Evolutionary conservation across 2,888 invertebrate species (phyloP).

Genomic region (Merodon equestris): DNA sequence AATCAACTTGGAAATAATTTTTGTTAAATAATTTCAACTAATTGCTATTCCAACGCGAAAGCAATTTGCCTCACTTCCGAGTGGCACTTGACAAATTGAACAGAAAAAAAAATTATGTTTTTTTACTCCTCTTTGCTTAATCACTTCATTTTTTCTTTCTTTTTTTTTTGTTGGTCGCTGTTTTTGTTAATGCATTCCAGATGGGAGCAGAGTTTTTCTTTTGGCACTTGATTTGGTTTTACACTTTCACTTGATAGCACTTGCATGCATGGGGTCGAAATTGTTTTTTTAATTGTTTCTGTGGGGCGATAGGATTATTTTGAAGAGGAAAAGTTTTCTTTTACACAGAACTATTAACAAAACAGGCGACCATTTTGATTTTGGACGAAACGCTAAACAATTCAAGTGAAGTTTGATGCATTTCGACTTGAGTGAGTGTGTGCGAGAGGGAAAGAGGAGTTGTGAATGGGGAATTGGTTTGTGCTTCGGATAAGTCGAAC

Average conservation of each 20-base stretch:
- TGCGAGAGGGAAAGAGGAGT: constrained; percentile 11
- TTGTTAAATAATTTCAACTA: constrained; percentile 1
- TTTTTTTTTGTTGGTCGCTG: constrained; percentile 2
- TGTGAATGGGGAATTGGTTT: constrained; percentile 15
- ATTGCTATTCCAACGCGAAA: constrained; percentile 16
- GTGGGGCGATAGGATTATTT: constrained; percentile 49
- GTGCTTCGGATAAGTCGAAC: constrained; percentile 8
- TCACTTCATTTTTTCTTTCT: constrained; percentile 20
- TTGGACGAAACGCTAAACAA: constrained; percentile 64
- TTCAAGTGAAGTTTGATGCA: constrained; percentile 53
- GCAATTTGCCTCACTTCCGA: constrained; percentile 26
- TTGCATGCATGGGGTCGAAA: constrained; percentile 12
- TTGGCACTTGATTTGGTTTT: constrained; percentile 59
- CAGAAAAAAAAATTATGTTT: constrained; percentile 44
- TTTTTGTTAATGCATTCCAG: constrained; percentile 55
- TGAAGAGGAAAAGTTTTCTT: constrained; percentile 61
- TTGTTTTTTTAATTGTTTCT: constrained; percentile 58
- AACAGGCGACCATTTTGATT: constrained; percentile 71
- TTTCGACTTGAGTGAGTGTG: constrained; percentile 1
- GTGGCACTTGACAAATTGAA: constrained; percentile 61
- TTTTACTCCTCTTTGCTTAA: constrained; percentile 22
- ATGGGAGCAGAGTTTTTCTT: constrained; percentile 51
- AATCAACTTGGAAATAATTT: neutral
- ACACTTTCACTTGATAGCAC: constrained; percentile 52
- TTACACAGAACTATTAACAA: constrained; percentile 67